A percentile compares a stretch with the other conserved stretches of the same genome.
Conservation (phyloP, 2,797 vertebrate genomes). For the Ctenopoma multispine region DNA sequence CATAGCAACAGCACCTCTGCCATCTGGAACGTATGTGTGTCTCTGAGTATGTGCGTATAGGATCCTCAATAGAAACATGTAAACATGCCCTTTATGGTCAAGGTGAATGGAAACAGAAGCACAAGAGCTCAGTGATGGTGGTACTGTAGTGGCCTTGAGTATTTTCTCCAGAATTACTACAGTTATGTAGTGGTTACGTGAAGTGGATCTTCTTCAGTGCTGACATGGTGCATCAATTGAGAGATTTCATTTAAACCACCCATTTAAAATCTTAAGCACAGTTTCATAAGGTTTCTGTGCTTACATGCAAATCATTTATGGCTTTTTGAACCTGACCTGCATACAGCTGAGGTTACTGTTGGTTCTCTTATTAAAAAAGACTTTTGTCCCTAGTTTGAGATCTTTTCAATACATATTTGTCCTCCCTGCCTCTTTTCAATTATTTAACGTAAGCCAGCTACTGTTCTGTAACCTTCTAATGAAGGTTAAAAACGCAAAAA, state of each 20-base stretch:
- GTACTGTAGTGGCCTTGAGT: conserved; percentile 47
- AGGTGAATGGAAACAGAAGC: conserved; percentile 33
- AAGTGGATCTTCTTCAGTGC: conserved; percentile 28
- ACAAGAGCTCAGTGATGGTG: not conserved
- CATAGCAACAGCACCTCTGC: conserved; percentile 60
- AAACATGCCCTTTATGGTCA: conserved; percentile 20
- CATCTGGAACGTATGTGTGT: conserved; percentile 28
- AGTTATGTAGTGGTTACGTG: conserved; percentile 20
- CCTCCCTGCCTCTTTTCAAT: not conserved
- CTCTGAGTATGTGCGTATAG: not conserved
- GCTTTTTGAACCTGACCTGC: not conserved
- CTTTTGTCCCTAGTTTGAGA: not conserved
- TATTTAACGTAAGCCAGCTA: not conserved
- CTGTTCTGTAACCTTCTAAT: conserved; percentile 1
- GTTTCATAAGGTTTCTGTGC: not conserved
- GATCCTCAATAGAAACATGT: conserved; percentile 9
- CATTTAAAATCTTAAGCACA: not conserved
- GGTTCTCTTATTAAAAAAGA: not conserved
- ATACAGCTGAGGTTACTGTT: not conserved
- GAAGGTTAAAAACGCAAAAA: not conserved
- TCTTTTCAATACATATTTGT: not conserved
- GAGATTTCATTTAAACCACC: conserved; percentile 13
- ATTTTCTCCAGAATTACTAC: conserved; percentile 46
- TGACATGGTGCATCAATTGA: conserved; percentile 25
- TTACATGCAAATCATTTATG: not conserved